Percentiles rank a stretch among this genome's conserved stretches.
These are phyloP conservation scores for Lithophane semibrunnea DNA, from an alignment of 2,888 invertebrate genomes.

Conservation along the genomic window DNA sequence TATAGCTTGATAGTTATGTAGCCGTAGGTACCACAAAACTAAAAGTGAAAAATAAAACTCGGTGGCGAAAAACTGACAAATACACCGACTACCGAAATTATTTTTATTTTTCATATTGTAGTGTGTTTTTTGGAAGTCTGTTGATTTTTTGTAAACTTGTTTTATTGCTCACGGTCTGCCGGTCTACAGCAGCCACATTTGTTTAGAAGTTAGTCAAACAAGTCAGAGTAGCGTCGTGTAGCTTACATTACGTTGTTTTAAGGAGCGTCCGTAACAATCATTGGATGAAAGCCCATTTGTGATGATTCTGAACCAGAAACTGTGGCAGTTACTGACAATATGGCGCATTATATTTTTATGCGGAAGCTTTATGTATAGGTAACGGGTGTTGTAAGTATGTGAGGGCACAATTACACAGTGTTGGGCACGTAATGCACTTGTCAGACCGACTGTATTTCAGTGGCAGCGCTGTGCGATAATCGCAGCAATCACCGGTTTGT, in stretches of 20 bases:
- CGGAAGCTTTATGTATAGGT: constrained; percentile 7
- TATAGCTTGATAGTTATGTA: too few species aligned
- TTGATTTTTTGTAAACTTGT: too few species aligned
- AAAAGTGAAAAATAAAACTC: too few species aligned
- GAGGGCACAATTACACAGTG: constrained; percentile 34
- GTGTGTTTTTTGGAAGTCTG: too few species aligned
- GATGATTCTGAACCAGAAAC: background rate
- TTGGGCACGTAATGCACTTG: constrained; percentile 30
- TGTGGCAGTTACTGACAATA: background rate
- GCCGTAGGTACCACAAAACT: too few species aligned
- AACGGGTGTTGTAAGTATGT: constrained; percentile 23
- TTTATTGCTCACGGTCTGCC: background rate
- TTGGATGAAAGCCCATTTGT: background rate
- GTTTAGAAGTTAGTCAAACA: background rate
- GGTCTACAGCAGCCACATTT: background rate
- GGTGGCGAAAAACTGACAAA: too few species aligned
- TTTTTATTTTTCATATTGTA: too few species aligned
- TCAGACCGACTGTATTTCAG: constrained; percentile 48
- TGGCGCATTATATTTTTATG: background rate
- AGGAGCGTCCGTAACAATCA: background rate
- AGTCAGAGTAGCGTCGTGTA: too few species aligned
- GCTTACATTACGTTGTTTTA: background rate
- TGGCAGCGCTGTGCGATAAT: constrained; percentile 50
- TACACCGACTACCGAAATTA: too few species aligned
- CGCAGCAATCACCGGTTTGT: constrained; percentile 45